phyloP scores from a whole-genome alignment of 2,113 vertebrate genomes.

The Gymnobelideus leadbeateri region DNA sequence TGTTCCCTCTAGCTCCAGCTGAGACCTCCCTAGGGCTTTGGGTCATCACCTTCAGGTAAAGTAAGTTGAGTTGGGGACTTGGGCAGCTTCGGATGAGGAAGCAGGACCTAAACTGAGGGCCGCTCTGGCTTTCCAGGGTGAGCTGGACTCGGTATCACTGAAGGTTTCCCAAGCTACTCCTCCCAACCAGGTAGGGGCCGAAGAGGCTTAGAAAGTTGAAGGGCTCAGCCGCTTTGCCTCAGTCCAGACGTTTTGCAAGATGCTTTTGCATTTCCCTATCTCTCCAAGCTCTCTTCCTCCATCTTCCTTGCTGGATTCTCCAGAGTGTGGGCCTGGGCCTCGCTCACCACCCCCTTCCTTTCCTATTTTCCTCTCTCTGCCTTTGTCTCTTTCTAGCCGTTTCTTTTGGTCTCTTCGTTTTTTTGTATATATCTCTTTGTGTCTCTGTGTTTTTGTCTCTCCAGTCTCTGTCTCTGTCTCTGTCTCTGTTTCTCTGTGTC shows the following conservation, averaged over 20 bases:
- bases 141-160: no score
- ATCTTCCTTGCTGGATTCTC: not conserved
- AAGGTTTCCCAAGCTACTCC: not conserved
- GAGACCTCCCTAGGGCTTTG: not conserved
- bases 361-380: not conserved
- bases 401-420: not conserved
- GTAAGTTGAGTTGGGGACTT: no score
- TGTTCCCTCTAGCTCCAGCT: not conserved
- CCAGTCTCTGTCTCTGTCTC: not conserved
- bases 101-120: no score
- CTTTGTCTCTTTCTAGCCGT: not conserved
- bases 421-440: conserved; percentile 9
- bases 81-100: no score
- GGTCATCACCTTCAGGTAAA: no score
- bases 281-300: no score
- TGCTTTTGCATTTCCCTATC: not conserved
- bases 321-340: no score
- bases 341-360: not conserved
- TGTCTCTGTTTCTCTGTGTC: no score
- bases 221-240: not conserved
- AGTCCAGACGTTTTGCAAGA: not conserved
- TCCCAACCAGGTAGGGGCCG: not conserved
- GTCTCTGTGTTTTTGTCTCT: conserved; percentile 2
- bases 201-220: not conserved
- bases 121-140: no score